Evolutionary conservation across 1,140 invertebrate species (phyloP).

Genomic region (Paraescarpia echinospica): DNA sequence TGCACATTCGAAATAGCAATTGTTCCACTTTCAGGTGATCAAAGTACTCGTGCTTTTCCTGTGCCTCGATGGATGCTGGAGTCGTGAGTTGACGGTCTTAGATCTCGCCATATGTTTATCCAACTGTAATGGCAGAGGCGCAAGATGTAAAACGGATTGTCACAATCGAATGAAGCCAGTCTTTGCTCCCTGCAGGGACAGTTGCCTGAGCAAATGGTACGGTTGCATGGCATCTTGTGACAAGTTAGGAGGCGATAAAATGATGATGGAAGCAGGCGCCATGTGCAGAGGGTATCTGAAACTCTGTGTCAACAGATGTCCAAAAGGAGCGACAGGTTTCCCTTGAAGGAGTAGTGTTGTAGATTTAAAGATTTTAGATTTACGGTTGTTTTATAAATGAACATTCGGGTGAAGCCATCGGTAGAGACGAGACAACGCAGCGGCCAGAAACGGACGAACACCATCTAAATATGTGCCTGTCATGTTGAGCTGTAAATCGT

Average conservation of each 20-base stretch:
- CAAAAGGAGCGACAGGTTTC: background rate
- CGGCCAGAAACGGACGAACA: background rate
- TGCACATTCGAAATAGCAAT: background rate
- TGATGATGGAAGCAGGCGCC: background rate
- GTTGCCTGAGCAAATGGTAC: background rate
- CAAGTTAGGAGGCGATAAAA: background rate
- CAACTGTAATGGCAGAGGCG: background rate
- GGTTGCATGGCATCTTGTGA: background rate
- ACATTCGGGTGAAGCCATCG: background rate
- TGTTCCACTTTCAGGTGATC: background rate
- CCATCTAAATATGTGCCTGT: background rate
- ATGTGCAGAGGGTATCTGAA: background rate
- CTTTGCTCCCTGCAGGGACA: background rate
- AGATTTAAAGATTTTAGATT: background rate
- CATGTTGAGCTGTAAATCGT: background rate
- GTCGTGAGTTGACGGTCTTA: background rate
- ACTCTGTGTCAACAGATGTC: background rate
- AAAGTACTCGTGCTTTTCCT: background rate
- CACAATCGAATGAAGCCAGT: background rate
- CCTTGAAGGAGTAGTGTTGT: background rate
- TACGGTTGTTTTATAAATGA: background rate
- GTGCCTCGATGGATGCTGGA: background rate
- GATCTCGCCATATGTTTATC: background rate
- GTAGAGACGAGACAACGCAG: background rate
- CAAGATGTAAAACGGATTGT: background rate